Evolutionary conservation across 2,113 vertebrate species (phyloP).

Genomic region (Pelecanus crispus): DNA sequence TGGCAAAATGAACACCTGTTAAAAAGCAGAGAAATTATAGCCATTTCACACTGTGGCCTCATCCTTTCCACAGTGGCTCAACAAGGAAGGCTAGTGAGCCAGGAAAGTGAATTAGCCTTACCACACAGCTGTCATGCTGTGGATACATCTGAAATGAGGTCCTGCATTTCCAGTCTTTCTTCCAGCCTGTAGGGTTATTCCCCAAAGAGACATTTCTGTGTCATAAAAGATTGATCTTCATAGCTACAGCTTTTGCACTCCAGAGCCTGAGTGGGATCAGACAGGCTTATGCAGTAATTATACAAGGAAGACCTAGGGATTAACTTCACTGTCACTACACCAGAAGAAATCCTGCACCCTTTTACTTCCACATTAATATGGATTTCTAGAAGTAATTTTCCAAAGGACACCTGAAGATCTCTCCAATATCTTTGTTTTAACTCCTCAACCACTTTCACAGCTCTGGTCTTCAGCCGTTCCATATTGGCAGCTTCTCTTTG

Average conservation of each 20-base stretch:
- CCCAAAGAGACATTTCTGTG: not conserved
- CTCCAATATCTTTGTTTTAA: not conserved
- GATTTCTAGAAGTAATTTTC: not conserved
- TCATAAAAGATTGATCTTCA: not conserved
- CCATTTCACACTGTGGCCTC: not conserved
- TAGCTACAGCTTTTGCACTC: not conserved
- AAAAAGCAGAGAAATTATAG: not conserved
- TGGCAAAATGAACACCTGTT: not conserved
- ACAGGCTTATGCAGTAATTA: not conserved
- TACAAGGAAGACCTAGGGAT: not conserved
- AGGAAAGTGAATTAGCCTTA: not conserved
- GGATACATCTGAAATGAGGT: not conserved
- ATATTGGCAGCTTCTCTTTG: not conserved
- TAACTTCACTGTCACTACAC: not conserved
- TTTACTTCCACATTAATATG: not conserved
- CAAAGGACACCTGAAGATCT: not conserved
- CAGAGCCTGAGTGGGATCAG: not conserved
- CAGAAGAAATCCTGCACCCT: not conserved
- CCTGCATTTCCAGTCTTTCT: not conserved
- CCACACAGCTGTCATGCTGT: not conserved
- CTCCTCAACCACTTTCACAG: not conserved
- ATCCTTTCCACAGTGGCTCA: not conserved
- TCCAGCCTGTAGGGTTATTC: not conserved
- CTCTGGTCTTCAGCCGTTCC: not conserved
- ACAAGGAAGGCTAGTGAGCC: not conserved